phyloP scores from a whole-genome alignment of 30 jellyfish, hydroid and myxozoan species.

The Hydra vulgaris region DNA sequence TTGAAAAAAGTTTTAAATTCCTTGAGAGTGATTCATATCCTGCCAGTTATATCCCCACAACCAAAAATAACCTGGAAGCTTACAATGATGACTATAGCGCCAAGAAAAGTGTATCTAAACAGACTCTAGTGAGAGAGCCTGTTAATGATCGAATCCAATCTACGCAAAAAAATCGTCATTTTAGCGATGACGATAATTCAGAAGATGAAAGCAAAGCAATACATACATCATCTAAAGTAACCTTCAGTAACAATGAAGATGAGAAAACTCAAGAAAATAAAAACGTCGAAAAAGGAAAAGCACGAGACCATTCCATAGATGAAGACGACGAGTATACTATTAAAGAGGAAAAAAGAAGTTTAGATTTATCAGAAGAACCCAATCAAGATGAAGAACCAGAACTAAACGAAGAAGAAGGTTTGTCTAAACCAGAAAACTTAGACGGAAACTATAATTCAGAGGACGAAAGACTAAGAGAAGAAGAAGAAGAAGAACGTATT shows the following conservation, averaged over 20 bases:
- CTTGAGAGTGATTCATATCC: not conserved
- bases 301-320: not conserved
- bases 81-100: not conserved
- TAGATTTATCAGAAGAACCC: not conserved
- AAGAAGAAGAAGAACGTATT: not conserved
- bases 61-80: not conserved
- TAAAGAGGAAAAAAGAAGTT: not conserved
- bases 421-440: no score
- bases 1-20: not conserved
- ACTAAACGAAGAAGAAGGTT: no score
- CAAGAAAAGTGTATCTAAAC: not conserved
- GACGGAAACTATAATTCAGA: not conserved
- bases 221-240: not conserved
- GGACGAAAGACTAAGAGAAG: not conserved
- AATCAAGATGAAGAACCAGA: not conserved
- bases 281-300: not conserved
- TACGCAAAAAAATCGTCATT: not conserved
- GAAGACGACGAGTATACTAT: not conserved
- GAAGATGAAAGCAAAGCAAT: no score
- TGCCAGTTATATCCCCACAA: not conserved
- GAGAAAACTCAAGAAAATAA: not conserved
- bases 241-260: not conserved
- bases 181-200: not conserved
- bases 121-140: not conserved
- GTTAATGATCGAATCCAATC: not conserved